Evolutionary conservation across 37 sponge, comb jelly and placozoan species (phyloP).

Genomic region (Dysidea cf. avara): DNA sequence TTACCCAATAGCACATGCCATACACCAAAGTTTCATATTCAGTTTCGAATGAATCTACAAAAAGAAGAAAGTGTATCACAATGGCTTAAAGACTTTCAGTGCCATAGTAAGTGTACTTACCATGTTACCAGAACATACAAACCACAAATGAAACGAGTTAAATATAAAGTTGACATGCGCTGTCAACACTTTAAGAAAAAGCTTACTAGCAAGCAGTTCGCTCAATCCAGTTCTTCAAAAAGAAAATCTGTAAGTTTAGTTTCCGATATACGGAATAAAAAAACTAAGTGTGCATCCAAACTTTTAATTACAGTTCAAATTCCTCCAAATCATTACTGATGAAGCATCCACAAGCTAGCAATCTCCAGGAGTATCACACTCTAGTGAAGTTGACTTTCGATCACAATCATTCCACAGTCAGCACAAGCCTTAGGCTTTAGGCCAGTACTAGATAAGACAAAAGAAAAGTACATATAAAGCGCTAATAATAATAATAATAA

Average conservation of each 20-base stretch:
- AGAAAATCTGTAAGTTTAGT: neutral
- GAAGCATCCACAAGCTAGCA: too few species aligned
- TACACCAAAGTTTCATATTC: neutral
- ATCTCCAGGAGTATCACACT: neutral
- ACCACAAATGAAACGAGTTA: neutral
- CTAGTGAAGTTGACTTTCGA: neutral
- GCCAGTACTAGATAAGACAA: neutral
- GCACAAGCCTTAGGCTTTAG: slow-evolving; percentile 13
- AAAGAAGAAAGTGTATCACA: neutral
- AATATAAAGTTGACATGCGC: neutral
- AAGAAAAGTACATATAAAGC: too few species aligned
- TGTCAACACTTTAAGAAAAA: slow-evolving; percentile 3
- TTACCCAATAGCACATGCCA: too few species aligned
- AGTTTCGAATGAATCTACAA: slow-evolving; percentile 1
- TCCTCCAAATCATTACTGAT: neutral
- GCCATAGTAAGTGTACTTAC: neutral
- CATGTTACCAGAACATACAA: neutral
- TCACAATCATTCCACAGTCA: slow-evolving; percentile 19
- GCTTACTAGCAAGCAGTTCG: neutral
- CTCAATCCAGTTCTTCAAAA: neutral
- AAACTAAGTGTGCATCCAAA: slow-evolving; percentile 12
- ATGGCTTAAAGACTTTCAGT: slow-evolving; percentile 2
- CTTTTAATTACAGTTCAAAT: neutral
- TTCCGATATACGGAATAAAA: neutral
- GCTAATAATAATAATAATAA: neutral